Percentiles rank a stretch among this genome's conserved stretches.
Conservation (phyloP, 2,888 invertebrate genomes). For the Lycophotia porphyrea region DNA sequence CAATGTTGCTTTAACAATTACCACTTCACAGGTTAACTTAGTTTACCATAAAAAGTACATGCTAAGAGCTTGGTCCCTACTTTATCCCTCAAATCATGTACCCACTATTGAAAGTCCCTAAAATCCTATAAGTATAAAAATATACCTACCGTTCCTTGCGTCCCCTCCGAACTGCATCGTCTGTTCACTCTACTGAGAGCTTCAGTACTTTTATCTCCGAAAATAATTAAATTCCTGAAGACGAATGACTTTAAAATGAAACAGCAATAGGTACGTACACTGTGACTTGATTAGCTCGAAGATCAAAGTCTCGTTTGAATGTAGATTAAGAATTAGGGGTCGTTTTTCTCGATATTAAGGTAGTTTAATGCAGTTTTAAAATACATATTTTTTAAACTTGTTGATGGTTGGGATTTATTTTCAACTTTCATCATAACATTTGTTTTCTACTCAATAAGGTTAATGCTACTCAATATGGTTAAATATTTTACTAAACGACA, state of each 20-base stretch:
- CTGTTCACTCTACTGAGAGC: slow-evolving; percentile 23
- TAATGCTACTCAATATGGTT: background rate
- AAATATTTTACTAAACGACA: background rate
- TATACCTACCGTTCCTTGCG: background rate
- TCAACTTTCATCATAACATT: background rate
- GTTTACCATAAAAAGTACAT: background rate
- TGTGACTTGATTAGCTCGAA: slow-evolving; percentile 69
- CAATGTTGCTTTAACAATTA: background rate
- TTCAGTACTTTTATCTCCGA: slow-evolving; percentile 46
- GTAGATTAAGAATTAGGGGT: slow-evolving; percentile 41
- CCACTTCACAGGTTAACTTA: background rate
- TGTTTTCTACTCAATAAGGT: background rate
- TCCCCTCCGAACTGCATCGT: slow-evolving; percentile 49
- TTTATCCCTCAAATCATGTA: background rate
- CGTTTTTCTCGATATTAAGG: slow-evolving; percentile 6
- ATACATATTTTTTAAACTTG: background rate
- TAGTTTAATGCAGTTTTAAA: slow-evolving; percentile 1
- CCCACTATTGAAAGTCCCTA: slow-evolving; percentile 26
- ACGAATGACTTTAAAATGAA: slow-evolving; percentile 70
- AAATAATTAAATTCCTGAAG: slow-evolving; percentile 73
- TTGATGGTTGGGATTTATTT: background rate
- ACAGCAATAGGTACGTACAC: slow-evolving; percentile 63
- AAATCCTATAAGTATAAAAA: slow-evolving; percentile 22
- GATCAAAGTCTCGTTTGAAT: slow-evolving; percentile 72
- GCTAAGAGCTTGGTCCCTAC: no score